Evolutionary conservation across 2,113 vertebrate species (phyloP).

Genomic region (Gallinago paraguaiae): DNA sequence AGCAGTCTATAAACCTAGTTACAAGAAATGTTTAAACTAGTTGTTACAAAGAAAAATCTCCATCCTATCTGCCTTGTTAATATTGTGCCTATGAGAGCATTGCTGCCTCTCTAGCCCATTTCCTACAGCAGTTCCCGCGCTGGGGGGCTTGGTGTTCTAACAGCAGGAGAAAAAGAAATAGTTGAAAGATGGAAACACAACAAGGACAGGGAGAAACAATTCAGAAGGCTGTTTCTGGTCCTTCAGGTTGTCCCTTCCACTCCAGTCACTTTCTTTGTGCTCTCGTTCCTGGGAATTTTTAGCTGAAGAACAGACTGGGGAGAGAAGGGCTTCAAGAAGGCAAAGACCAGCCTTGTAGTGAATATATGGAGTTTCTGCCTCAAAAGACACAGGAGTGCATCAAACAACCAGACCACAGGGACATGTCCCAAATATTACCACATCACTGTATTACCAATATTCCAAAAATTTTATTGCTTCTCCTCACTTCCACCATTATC

Average conservation of each 20-base stretch:
- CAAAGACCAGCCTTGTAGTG: background rate
- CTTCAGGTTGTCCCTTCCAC: background rate
- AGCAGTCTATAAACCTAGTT: background rate
- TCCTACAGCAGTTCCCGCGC: background rate
- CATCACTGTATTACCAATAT: background rate
- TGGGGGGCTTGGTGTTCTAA: background rate
- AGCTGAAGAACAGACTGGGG: background rate
- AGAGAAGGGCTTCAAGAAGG: background rate
- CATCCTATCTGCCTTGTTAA: background rate
- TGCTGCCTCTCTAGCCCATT: background rate
- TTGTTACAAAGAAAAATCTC: background rate
- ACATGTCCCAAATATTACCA: background rate
- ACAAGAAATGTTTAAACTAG: background rate
- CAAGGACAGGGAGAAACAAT: background rate
- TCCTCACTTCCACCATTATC: background rate
- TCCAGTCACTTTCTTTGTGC: background rate
- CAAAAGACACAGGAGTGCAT: background rate
- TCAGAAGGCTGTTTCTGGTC: background rate
- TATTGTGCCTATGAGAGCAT: background rate
- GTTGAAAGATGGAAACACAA: background rate
- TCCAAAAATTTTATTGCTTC: background rate
- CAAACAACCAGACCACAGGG: background rate
- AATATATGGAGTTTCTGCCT: background rate
- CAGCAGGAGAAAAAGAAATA: background rate
- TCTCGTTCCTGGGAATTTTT: background rate